These are phyloP conservation scores for Illadopsis cleaveri DNA, from an alignment of 2,113 vertebrate species.

Conservation along the genomic window DNA sequence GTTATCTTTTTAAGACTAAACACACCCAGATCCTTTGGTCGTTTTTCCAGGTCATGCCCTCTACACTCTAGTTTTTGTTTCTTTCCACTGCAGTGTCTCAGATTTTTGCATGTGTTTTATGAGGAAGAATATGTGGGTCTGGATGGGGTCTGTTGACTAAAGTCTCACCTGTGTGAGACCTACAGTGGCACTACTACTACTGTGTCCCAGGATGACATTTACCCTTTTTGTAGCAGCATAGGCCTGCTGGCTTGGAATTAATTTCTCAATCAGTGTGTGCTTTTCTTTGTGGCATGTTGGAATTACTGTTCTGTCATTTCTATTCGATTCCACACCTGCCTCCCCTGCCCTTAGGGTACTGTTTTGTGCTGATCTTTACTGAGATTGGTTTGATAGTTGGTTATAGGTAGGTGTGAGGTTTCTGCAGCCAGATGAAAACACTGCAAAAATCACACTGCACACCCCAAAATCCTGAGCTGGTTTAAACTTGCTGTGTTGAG, in stretches of 20 bases:
- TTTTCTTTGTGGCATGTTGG: neutral
- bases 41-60: neutral
- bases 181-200: neutral
- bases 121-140: neutral
- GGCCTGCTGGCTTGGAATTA: neutral
- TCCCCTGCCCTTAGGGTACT: no score
- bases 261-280: neutral
- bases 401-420: neutral
- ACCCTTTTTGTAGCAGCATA: neutral
- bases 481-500: neutral
- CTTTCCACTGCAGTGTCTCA: neutral
- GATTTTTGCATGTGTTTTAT: neutral
- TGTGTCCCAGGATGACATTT: neutral
- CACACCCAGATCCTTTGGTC: neutral
- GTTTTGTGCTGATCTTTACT: neutral
- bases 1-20: slow-evolving; percentile 27
- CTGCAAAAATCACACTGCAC: no score
- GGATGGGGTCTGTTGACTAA: neutral
- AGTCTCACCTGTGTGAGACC: neutral
- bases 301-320: neutral
- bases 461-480: neutral
- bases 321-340: neutral
- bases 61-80: neutral
- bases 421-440: neutral
- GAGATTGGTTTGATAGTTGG: neutral